Evolutionary conservation across 2,797 vertebrate species (phyloP).

Genomic region (Oreonectes daqikongensis): DNA sequence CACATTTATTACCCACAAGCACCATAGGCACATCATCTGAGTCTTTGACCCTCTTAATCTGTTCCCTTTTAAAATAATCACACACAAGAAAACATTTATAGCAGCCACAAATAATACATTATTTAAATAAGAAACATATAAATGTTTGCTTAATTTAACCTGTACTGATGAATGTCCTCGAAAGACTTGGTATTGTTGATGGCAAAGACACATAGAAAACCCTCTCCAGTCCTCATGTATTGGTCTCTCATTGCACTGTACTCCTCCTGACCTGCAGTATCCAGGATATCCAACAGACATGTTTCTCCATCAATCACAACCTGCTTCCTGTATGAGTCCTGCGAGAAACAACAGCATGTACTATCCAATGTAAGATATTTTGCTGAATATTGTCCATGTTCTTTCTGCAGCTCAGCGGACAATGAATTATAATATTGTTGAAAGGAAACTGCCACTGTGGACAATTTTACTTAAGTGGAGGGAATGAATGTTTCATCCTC

Average conservation of each 20-base stretch:
- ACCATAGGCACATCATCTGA: constrained; percentile 99
- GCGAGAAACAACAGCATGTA: constrained; percentile 13
- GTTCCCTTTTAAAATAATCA: constrained; percentile 80
- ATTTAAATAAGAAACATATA: not conserved
- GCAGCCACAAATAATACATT: not conserved
- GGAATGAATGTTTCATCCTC: not conserved
- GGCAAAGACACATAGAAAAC: constrained; percentile 96
- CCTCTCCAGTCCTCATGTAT: constrained; percentile 98
- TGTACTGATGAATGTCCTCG: constrained; percentile 99
- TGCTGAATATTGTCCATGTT: not conserved
- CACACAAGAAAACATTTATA: constrained; percentile 50
- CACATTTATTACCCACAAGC: constrained; percentile 97
- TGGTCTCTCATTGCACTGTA: constrained; percentile 99
- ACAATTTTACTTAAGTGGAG: not conserved
- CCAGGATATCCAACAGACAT: constrained; percentile 95
- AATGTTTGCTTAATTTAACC: constrained; percentile 63
- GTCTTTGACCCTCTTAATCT: constrained; percentile 98
- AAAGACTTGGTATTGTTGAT: constrained; percentile 99
- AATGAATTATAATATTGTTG: not conserved
- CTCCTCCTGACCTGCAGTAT: constrained; percentile 97
- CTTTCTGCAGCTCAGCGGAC: not conserved
- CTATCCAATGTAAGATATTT: not conserved
- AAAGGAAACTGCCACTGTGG: not conserved
- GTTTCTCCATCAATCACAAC: constrained; percentile 98
- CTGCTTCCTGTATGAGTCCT: constrained; percentile 98